Evolutionary conservation across 2,888 invertebrate genomes (phyloP), one percentile per base, ranked within the genome.

Genomic region (Chrysolina americana): DNA sequence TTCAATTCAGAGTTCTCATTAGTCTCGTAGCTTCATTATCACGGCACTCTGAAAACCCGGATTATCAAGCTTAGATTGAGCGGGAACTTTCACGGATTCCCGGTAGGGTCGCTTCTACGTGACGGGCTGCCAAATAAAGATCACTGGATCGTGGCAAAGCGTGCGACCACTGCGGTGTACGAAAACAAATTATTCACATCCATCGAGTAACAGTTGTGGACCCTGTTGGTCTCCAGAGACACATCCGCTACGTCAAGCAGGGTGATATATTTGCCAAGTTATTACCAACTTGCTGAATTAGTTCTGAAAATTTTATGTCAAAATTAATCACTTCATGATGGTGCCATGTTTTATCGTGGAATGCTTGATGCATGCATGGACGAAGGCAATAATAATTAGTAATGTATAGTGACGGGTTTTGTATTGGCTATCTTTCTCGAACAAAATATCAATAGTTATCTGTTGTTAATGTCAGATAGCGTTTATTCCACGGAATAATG

Each of bases 181-280:
- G 63, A 70, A 73, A 68, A 68, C 70, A 71, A 76, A 76, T 76
- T 76, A 76, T 76, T 73, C 76, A 73, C 53, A 65, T 65, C 65
- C 36, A 70, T 68, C 65, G 65, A 74, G 75, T 80, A 80, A 80
- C 80, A 80, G 80, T 79, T 80, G 80, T 71, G 71, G 41, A 59
- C 63, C 50, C 17, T 70, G 70, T 74, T 68, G 63, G 74, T 80
- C 78, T 78, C 81, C 56, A 63, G 79, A 69, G 79, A 73, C 74
- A 78, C 78, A 81, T 80, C 74, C 71, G 53, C 65, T 56, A 69
- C 78, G 80, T 81, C 81, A 76, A 68, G 62, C 68, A 41, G 53
- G 48, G 63, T 81, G 81, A 81, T 81, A 78, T 79, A 81, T 79
- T 70, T 76, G 63, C 65, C 50, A 64, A 72, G 78, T 73, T 75